Evolutionary conservation across 2,888 invertebrate genomes (phyloP).

Genomic region (Apamea sordens): DNA sequence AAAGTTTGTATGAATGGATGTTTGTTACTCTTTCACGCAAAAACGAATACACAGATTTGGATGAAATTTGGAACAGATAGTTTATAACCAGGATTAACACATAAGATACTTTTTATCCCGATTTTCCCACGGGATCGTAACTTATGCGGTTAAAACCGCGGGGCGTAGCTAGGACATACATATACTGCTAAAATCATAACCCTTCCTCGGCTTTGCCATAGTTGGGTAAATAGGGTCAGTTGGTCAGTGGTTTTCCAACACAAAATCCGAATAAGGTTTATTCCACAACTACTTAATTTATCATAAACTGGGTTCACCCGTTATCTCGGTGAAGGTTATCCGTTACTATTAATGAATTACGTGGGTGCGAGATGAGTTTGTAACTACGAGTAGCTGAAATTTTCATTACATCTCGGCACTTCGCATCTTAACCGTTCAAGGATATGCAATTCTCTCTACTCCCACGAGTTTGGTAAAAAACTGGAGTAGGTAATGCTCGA

Average conservation of each 20-base stretch:
- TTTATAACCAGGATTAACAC: too few species aligned
- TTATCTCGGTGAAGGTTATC: conserved; percentile 17
- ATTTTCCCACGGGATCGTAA: too few species aligned
- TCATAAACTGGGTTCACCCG: background rate
- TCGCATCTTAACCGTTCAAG: background rate
- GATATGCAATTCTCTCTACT: background rate
- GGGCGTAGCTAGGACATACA: background rate
- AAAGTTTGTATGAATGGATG: too few species aligned
- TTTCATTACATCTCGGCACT: conserved; percentile 29
- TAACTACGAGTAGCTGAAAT: conserved; percentile 39
- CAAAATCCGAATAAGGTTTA: background rate
- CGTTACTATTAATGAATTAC: conserved; percentile 42
- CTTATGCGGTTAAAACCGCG: too few species aligned
- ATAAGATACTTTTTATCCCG: too few species aligned
- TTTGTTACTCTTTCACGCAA: too few species aligned
- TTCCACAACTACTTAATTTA: conserved; percentile 7
- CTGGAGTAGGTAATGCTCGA: too few species aligned
- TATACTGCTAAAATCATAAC: background rate
- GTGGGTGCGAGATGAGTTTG: conserved; percentile 42
- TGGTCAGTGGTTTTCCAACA: conserved; percentile 15
- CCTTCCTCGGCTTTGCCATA: background rate
- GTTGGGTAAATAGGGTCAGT: background rate
- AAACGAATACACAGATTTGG: too few species aligned
- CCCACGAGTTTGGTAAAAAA: too few species aligned
- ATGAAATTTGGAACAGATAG: too few species aligned